phyloP scores from a whole-genome alignment of 2,888 invertebrate species.

The Cantharis rufa region DNA sequence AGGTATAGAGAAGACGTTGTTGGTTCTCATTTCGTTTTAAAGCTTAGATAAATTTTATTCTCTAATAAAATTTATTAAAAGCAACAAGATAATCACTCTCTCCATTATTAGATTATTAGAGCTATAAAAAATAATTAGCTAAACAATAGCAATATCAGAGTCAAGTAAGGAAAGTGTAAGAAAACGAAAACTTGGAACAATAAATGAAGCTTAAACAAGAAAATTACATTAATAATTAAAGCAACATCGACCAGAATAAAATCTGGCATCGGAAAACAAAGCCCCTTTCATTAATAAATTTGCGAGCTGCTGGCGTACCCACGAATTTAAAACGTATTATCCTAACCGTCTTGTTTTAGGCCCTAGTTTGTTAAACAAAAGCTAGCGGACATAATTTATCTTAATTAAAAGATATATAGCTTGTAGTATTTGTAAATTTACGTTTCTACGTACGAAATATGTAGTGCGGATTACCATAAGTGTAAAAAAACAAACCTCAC shows the following conservation, averaged over 20 bases:
- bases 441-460: neutral
- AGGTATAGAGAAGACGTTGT: neutral
- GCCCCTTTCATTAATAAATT: slow-evolving; percentile 22
- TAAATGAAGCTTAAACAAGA: slow-evolving; percentile 10
- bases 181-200: slow-evolving; percentile 6
- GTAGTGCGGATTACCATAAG: neutral
- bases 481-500: neutral
- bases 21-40: neutral
- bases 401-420: slow-evolving; percentile 15
- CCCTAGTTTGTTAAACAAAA: slow-evolving; percentile 18
- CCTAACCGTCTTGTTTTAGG: neutral
- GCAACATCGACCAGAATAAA: slow-evolving; percentile 17
- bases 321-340: slow-evolving; percentile 23
- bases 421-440: neutral
- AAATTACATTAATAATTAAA: slow-evolving; percentile 25
- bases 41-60: neutral
- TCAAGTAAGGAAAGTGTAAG: neutral
- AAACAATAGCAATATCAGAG: neutral
- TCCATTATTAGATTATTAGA: neutral
- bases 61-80: neutral
- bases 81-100: neutral
- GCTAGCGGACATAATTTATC: slow-evolving; percentile 21
- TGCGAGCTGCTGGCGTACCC: slow-evolving; percentile 13
- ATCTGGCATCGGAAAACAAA: slow-evolving; percentile 11
- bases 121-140: neutral